These are phyloP conservation scores for Danionella dracula DNA, from an alignment of 2,797 vertebrate species.

Conservation along the genomic window DNA sequence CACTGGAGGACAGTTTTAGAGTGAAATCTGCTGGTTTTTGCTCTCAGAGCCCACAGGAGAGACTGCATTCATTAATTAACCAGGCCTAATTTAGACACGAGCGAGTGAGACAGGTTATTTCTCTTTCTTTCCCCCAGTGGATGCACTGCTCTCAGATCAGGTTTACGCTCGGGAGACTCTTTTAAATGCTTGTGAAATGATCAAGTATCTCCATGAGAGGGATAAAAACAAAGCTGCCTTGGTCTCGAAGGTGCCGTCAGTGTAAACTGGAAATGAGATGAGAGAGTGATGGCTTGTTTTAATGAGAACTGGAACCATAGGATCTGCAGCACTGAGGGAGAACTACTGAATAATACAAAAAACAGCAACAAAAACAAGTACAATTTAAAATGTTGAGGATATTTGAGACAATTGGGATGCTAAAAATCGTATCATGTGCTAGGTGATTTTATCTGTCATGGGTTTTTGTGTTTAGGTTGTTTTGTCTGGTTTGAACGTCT, in stretches of 20 bases:
- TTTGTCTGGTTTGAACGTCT: too few species aligned
- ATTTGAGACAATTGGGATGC: too few species aligned
- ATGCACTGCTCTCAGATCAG: constrained; percentile 21
- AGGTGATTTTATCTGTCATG: too few species aligned
- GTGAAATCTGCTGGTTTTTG: constrained; percentile 19
- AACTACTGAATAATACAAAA: too few species aligned
- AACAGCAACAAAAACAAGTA: too few species aligned
- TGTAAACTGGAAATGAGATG: constrained; percentile 6
- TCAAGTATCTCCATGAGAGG: constrained; percentile 23
- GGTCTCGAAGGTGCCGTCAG: not conserved
- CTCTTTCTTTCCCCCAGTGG: not conserved
- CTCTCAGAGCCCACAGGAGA: constrained; percentile 28
- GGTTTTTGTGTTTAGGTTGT: too few species aligned
- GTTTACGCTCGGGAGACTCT: constrained; percentile 4
- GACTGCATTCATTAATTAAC: constrained; percentile 45
- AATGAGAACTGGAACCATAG: not conserved
- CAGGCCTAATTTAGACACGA: constrained; percentile 44
- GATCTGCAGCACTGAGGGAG: not conserved
- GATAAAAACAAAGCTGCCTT: constrained; percentile 26
- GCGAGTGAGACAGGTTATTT: constrained; percentile 43
- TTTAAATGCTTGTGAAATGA: constrained; percentile 25
- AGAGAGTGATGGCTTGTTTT: not conserved
- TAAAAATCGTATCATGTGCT: too few species aligned
- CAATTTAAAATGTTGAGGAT: too few species aligned
- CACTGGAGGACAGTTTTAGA: constrained; percentile 15